Percentiles rank a stretch among this genome's conserved stretches.
Evolutionary conservation across 2,888 invertebrate species (phyloP).

Genomic region (Emmelina monodactyla): DNA sequence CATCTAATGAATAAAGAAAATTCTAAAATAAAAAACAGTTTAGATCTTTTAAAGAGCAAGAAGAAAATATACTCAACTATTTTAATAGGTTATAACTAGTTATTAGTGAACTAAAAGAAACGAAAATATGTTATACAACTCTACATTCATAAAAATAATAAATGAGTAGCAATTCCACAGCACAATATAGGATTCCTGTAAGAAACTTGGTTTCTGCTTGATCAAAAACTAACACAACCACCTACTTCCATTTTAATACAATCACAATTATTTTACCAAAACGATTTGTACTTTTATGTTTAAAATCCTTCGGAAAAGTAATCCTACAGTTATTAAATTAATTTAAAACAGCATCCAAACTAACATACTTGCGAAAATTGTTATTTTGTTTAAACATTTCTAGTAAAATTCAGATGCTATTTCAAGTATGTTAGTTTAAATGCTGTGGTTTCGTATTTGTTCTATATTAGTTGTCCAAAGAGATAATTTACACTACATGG

Average conservation of each 20-base stretch:
- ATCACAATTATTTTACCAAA: conserved; percentile 5
- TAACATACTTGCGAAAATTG: no score
- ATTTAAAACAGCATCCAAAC: conserved; percentile 36
- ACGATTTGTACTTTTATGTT: conserved; percentile 54
- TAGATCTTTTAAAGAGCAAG: no score
- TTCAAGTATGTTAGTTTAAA: no score
- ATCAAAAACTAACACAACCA: neutral
- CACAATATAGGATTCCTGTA: conserved; percentile 20
- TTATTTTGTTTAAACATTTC: no score
- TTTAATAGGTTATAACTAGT: no score
- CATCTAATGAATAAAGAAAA: no score
- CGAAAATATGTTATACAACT: no score
- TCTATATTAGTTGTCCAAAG: conserved; percentile 7
- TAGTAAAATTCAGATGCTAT: no score
- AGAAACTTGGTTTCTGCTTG: neutral
- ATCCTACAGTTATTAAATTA: conserved; percentile 39
- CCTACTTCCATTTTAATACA: conserved; percentile 23
- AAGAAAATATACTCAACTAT: no score
- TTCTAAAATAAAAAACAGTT: no score
- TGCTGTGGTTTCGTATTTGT: conserved; percentile 11
- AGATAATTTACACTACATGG: conserved; percentile 5
- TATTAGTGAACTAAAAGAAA: no score
- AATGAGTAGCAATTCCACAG: conserved; percentile 44
- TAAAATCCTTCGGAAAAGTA: conserved; percentile 39
- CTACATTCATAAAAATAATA: conserved; percentile 5